phyloP scores from a whole-genome alignment of 2,888 invertebrate species.

The Drosophila robusta region DNA sequence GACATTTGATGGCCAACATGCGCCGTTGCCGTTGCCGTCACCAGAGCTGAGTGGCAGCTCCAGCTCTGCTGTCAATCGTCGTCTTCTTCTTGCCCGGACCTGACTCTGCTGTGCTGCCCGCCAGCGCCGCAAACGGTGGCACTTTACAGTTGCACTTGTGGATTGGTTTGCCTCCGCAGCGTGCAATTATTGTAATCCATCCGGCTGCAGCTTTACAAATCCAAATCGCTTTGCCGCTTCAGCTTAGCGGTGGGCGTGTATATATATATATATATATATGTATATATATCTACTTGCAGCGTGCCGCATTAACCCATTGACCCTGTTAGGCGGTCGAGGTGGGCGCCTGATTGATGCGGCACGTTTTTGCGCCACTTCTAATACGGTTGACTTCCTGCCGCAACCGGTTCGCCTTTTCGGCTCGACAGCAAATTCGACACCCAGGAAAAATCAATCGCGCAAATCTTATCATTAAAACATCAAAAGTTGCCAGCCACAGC shows the following conservation, averaged over 20 bases:
- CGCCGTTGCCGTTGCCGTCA: slow-evolving; percentile 41
- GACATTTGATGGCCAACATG: slow-evolving; percentile 79
- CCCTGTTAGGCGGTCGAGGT: slow-evolving; percentile 65
- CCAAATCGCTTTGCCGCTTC: slow-evolving; percentile 15
- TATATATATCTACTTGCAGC: slow-evolving; percentile 18
- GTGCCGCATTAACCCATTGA: slow-evolving; percentile 74
- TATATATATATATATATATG: slow-evolving; percentile 2
- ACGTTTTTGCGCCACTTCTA: slow-evolving; percentile 70
- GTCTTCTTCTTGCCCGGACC: slow-evolving; percentile 3
- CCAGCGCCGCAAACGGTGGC: slow-evolving; percentile 77
- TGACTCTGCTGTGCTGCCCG: slow-evolving; percentile 26
- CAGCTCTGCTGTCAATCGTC: slow-evolving; percentile 71
- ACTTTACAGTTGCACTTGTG: slow-evolving; percentile 83
- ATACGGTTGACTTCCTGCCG: slow-evolving; percentile 39
- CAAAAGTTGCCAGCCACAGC: slow-evolving; percentile 70
- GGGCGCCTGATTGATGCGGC: slow-evolving; percentile 55
- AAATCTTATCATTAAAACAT: slow-evolving; percentile 80
- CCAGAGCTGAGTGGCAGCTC: slow-evolving; percentile 68
- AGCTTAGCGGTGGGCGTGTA: slow-evolving; percentile 51
- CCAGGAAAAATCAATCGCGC: slow-evolving; percentile 74
- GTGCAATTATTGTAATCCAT: slow-evolving; percentile 76
- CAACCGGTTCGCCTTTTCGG: slow-evolving; percentile 33
- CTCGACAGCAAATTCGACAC: slow-evolving; percentile 62
- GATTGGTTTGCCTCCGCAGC: slow-evolving; percentile 66
- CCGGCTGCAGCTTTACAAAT: slow-evolving; percentile 26